A percentile compares a stretch with the other conserved stretches of the same genome.
Evolutionary conservation across 2,113 vertebrate species (phyloP).

Genomic region (Mesitornis unicolor): DNA sequence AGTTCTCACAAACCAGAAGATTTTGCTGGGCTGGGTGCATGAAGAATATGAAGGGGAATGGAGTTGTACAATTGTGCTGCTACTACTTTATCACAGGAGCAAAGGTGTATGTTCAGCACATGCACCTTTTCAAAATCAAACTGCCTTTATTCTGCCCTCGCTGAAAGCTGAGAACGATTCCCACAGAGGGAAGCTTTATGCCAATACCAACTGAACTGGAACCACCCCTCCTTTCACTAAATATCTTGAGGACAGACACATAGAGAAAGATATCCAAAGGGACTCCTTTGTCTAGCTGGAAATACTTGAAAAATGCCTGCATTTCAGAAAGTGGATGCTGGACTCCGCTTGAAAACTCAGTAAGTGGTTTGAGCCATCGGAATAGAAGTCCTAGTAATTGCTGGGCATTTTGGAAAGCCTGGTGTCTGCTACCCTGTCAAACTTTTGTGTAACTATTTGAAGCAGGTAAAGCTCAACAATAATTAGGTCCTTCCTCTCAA

Average conservation of each 20-base stretch:
- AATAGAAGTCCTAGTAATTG: not conserved
- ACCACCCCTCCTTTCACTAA: not conserved
- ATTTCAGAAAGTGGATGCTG: not conserved
- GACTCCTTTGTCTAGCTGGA: not conserved
- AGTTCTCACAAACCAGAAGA: not conserved
- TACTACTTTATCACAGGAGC: not conserved
- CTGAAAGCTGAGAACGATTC: not conserved
- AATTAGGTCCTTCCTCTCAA: not conserved
- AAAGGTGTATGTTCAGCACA: not conserved
- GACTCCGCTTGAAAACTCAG: not conserved
- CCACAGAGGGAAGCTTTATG: not conserved
- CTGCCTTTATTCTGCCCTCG: not conserved
- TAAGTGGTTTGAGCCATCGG: not conserved
- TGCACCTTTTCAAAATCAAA: not conserved
- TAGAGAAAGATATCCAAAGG: not conserved
- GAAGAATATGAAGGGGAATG: not conserved
- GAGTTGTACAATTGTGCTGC: not conserved
- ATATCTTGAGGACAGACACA: not conserved
- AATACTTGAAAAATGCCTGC: not conserved
- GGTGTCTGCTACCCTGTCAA: not conserved
- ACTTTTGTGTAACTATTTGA: not conserved
- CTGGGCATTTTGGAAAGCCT: not conserved
- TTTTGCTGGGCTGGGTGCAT: not conserved
- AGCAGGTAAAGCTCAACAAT: constrained; percentile 14
- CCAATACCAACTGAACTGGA: not conserved